Evolutionary conservation across 2,113 vertebrate genomes (phyloP), one percentile per base, ranked within the genome.

Genomic region (Oncorhynchus nerka): DNA sequence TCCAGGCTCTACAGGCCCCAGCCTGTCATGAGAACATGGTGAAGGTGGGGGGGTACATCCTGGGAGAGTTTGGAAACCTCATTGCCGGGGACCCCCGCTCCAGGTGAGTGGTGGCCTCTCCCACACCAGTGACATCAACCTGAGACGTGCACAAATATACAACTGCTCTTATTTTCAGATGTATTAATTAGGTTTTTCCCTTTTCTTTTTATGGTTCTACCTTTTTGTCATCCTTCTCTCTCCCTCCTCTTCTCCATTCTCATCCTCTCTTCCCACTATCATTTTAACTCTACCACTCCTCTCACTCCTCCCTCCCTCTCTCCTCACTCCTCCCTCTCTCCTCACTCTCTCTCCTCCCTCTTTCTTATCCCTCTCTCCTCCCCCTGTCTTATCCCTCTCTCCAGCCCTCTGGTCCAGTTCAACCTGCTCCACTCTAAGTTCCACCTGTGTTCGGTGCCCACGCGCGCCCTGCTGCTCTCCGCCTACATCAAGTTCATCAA

Each of bases 21-120:
- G 96, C 96, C 30, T 97, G 96, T 81, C 96, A 97, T 0, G 96
- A 97, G 90, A 97, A 97, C 91, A 97, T 97, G 96, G 96, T 97
- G 83, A 97, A 97, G 75, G 96, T 97, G 0, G 96, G 96, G 1
- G 96, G 96, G 51, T 97, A 97, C 85, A 97, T 97, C 78, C 88
- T 97, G 64, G 96, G 96, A 59, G 96, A 97, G 85, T 97, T 97
- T 81, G 96, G 96, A 64, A 97, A 97, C 82, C 93, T 97, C 68
- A 97, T 97, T 70, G 96, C 96, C 26, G 96, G 96, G 15, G 96
- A 97, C 76, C 96, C 96, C 5, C 95, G 96, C 2, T 97, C 96
- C 83, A 97, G 96, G 96, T 97, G 83, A 78, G 85, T 45, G 2
- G 39, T 45, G 39, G 9, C 39, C 39, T 45, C 39, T 45, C 39